phyloP scores from a whole-genome alignment of 2,888 invertebrate genomes.

The Melolontha melolontha region DNA sequence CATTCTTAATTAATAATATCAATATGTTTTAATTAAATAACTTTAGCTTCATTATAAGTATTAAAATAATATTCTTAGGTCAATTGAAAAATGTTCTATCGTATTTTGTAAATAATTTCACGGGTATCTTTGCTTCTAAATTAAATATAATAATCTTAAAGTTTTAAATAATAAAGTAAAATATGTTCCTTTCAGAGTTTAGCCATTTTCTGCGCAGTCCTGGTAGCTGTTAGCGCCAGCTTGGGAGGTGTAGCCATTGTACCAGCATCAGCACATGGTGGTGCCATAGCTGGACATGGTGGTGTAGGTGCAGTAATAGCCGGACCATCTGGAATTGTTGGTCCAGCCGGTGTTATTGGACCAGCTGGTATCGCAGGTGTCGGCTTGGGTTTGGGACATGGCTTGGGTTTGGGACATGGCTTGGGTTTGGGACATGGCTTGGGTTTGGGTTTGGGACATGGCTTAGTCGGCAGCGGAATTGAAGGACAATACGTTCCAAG shows the following conservation, averaged over 20 bases:
- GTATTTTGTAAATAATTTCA: no score
- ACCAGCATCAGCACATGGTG: constrained; percentile 39
- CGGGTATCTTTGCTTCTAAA: no score
- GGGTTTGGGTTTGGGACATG: constrained; percentile 38
- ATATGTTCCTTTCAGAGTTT: constrained; percentile 25
- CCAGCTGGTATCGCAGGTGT: constrained; percentile 27
- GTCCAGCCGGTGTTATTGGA: constrained; percentile 26
- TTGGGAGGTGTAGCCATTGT: constrained; percentile 38
- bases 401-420: not conserved
- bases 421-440: not conserved
- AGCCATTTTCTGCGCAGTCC: constrained; percentile 38
- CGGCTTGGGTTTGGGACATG: constrained; percentile 8
- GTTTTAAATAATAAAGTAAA: no score
- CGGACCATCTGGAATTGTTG: constrained; percentile 28
- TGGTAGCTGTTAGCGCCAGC: constrained; percentile 44
- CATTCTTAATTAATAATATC: not conserved
- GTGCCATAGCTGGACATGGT: constrained; percentile 38
- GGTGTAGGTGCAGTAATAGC: constrained; percentile 31
- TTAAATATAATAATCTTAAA: no score
- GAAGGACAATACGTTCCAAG: constrained; percentile 54
- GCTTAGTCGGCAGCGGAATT: constrained; percentile 48
- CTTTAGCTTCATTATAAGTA: no score
- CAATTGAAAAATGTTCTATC: no score
- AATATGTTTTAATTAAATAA: not conserved
- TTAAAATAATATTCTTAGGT: no score